Evolutionary conservation across 2,113 vertebrate genomes (phyloP).

Genomic region (Rhea pennata): DNA sequence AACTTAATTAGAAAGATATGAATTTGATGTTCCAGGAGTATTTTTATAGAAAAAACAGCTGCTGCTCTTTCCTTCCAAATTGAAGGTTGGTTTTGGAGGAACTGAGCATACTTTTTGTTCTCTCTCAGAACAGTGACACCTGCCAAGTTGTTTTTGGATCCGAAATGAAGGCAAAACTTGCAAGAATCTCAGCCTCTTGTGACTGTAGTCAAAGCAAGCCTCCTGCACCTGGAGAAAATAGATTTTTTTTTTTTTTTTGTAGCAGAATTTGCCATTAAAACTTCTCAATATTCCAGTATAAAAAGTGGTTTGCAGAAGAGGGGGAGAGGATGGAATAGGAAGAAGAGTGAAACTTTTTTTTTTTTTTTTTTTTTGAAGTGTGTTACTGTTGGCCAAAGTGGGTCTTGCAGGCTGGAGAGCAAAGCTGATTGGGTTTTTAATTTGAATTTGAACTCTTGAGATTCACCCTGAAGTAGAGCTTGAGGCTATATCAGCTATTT

Average conservation of each 20-base stretch:
- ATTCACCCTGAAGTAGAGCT: neutral
- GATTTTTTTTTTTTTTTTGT: neutral
- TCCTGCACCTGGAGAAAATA: neutral
- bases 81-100: neutral
- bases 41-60: neutral
- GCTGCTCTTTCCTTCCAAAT: neutral
- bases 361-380: too few species aligned
- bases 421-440: neutral
- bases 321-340: neutral
- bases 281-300: neutral
- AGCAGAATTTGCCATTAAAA: neutral
- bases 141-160: slow-evolving; percentile 8
- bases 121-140: neutral
- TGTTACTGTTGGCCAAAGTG: neutral
- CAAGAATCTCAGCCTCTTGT: neutral
- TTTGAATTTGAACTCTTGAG: neutral
- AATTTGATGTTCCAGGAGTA: neutral
- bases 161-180: neutral
- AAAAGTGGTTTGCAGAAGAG: neutral
- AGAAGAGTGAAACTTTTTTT: neutral
- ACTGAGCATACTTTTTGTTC: neutral
- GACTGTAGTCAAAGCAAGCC: neutral
- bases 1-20: neutral
- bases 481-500: neutral
- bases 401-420: neutral